phyloP scores from a whole-genome alignment of 1,140 invertebrate genomes.

The Adoxophyes honmai region DNA sequence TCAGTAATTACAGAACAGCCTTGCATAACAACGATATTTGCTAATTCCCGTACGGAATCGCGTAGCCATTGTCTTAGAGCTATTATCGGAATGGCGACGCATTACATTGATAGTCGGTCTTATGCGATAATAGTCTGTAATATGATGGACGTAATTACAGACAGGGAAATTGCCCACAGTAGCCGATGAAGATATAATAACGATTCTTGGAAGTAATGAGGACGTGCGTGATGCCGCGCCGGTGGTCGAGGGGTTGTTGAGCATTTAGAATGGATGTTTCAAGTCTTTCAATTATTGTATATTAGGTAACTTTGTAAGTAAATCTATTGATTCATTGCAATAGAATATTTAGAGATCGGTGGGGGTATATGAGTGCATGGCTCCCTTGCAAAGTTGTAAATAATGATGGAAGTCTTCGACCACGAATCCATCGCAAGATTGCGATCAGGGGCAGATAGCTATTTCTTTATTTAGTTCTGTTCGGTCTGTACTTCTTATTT shows the following conservation, averaged over 20 bases:
- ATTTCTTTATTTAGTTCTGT: no score
- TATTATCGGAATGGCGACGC: constrained; percentile 45
- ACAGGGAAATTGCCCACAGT: constrained; percentile 33
- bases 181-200: constrained; percentile 56
- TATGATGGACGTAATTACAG: constrained; percentile 47
- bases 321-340: no score
- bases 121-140: constrained; percentile 49
- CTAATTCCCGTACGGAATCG: constrained; percentile 21
- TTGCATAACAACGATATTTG: constrained; percentile 34
- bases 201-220: constrained; percentile 44
- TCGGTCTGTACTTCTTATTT: no score
- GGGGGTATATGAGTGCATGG: no score
- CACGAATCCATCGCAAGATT: no score
- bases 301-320: no score
- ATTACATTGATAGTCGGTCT: constrained; percentile 50
- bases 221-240: constrained; percentile 30
- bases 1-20: constrained; percentile 4
- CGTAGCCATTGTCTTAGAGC: constrained; percentile 38
- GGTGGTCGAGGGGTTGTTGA: background rate
- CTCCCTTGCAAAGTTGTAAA: no score
- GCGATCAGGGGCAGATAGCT: no score
- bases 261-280: no score
- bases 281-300: no score
- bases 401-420: no score
- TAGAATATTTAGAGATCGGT: no score